Evolutionary conservation across 1,140 invertebrate genomes (phyloP).

Genomic region (Scylla paramamosain): DNA sequence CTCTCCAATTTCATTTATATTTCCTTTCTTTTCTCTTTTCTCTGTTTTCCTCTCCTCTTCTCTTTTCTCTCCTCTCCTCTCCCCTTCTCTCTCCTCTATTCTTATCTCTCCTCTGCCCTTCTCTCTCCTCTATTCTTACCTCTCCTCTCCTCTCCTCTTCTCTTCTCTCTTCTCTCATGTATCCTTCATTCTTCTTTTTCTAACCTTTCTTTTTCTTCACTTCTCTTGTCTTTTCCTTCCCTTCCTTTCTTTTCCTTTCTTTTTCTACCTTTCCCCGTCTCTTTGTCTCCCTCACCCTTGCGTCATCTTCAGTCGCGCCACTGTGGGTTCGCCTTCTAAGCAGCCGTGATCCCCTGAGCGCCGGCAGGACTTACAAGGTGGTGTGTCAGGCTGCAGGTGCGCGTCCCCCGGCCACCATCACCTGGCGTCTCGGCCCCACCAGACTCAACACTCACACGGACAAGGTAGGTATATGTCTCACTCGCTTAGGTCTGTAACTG

Average conservation of each 20-base stretch:
- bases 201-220: not conserved
- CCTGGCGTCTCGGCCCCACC: constrained; percentile 82
- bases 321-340: constrained; percentile 44
- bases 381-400: constrained; percentile 89
- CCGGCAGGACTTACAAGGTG: constrained; percentile 88
- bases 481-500: not conserved
- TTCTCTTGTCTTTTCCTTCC: not conserved
- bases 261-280: not conserved
- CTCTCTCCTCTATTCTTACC: not conserved
- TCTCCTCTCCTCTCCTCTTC: not conserved
- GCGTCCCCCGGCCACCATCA: constrained; percentile 87
- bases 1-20: not conserved
- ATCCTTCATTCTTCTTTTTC: not conserved
- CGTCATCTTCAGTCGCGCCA: not conserved
- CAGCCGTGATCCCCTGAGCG: constrained; percentile 86
- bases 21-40: not conserved
- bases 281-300: not conserved
- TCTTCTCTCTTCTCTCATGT: not conserved
- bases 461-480: not conserved
- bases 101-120: not conserved
- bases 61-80: not conserved
- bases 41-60: not conserved
- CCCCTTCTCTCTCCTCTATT: not conserved
- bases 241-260: not conserved
- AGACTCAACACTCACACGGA: constrained; percentile 35